Base-by-base conservation (phyloP, 2,888 invertebrate species). In the Pinctada fucata region DNA sequence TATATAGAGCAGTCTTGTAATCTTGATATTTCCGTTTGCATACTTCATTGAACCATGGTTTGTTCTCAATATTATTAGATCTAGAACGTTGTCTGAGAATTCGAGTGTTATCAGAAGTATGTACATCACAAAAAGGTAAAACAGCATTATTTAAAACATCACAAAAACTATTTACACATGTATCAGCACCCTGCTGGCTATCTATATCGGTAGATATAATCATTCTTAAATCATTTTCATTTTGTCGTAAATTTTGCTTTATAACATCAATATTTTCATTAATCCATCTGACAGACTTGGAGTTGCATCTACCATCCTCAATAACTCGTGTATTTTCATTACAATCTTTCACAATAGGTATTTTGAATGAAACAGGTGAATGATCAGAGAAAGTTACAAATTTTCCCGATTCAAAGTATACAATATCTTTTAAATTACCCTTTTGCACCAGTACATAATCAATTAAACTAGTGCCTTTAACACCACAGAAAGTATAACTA, bases 361-460 rank as follows among this genome's bases (percentile, higher is more conserved):
- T 68, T 10, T 3, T 31, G 3, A 63, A 5, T 48, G 48, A 51
- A n/a, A 67, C 13, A 8, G 2, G 63, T 8, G 47, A 52, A 64
- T 76, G 69, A 47, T 76, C 76, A 68, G 52, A 52, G 5, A 31
- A 69, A 31, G 13, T 31, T 31, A 16, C 70, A 16, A 76, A 70
- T 48, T 76, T 31, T 16, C 52, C 3, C 3, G 58, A 47, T 6
- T 4, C 49, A 45, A 76, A 76, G 31, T 63, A 6, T 4, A 2
- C 48, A 5, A 76, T 72, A 47, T 48, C 16, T 45, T 2, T 2
- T n/a, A 76, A 71, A 52, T 49, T 31, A 10, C 3, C 49, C 50
- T 65, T 8, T 31, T 71, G 49, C 1, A 45, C 16, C 16, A 76
- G 70, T 10, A 76, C 16, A 65, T 76, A 76, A 72, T 76, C 70